A percentile compares a stretch with the other conserved stretches of the same genome.
These are phyloP conservation scores for Heteropelma amictum DNA, from an alignment of 2,888 invertebrate species.

Conservation along the genomic window DNA sequence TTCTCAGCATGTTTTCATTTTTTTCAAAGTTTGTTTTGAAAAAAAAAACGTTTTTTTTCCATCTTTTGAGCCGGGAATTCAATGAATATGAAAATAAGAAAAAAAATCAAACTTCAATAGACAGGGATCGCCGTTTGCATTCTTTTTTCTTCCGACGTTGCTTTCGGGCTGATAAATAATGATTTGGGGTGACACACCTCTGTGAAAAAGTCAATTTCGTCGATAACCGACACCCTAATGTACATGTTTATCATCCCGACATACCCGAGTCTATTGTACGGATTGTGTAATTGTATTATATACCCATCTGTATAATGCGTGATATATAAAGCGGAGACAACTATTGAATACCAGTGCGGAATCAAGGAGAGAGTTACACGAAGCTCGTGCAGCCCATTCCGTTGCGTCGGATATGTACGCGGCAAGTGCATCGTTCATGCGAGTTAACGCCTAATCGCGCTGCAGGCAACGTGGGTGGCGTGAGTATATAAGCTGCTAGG, in stretches of 20 bases:
- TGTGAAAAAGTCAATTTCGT: no score
- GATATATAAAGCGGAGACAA: conserved; percentile 7
- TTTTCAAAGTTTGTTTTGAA: no score
- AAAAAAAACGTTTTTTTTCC: no score
- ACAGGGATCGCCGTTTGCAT: no score
- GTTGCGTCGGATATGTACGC: conserved; percentile 48
- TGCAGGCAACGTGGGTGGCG: conserved; percentile 60
- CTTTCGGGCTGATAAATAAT: no score
- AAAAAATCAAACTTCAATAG: no score
- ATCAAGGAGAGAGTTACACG: conserved; percentile 42
- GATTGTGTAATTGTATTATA: conserved; percentile 11
- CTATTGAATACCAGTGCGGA: background rate
- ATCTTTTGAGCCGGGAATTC: no score
- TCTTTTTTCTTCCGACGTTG: no score
- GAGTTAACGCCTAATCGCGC: conserved; percentile 62
- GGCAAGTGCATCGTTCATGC: conserved; percentile 62
- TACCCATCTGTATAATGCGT: conserved; percentile 12
- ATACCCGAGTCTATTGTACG: background rate
- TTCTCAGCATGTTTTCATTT: no score
- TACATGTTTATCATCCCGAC: conserved; percentile 6
- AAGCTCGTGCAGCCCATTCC: conserved; percentile 47
- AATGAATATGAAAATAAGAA: no score
- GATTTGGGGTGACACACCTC: no score
- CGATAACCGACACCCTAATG: background rate
- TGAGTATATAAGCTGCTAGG: conserved; percentile 47